Evolutionary conservation across 2,888 invertebrate species (phyloP).

Genomic region (Gortyna flavago): DNA sequence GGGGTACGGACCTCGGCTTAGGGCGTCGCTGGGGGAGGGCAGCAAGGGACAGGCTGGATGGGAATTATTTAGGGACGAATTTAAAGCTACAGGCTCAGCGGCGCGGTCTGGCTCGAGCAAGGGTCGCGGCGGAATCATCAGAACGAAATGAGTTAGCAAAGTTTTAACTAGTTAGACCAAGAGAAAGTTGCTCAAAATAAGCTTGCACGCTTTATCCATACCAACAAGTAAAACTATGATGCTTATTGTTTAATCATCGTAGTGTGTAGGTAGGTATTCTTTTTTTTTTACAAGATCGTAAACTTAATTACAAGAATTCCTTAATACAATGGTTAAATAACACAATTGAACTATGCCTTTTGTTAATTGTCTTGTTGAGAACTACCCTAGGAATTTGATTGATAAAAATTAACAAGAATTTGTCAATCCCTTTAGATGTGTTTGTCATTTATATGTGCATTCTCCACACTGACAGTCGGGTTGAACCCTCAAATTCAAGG

Average conservation of each 20-base stretch:
- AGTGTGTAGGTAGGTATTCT: neutral
- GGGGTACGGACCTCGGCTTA: too few species aligned
- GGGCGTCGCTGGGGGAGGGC: too few species aligned
- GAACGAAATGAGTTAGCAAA: neutral
- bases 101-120: too few species aligned
- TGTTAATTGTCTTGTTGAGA: conserved; percentile 36
- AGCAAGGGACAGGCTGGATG: too few species aligned
- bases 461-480: neutral
- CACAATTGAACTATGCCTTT: conserved; percentile 38
- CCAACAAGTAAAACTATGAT: neutral
- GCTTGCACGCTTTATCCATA: neutral
- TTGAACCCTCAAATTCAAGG: too few species aligned
- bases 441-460: neutral
- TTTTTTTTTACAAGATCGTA: conserved; percentile 3
- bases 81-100: too few species aligned
- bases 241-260: neutral
- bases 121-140: too few species aligned
- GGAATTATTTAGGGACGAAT: too few species aligned
- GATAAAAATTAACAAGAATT: conserved; percentile 17
- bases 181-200: neutral
- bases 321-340: conserved; percentile 26
- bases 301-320: conserved; percentile 22
- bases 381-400: neutral
- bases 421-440: neutral
- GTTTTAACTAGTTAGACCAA: neutral